Percentiles rank a stretch among this genome's conserved stretches.
phyloP scores from a whole-genome alignment of 2,888 invertebrate genomes.

The Linnaemya tessellans region DNA sequence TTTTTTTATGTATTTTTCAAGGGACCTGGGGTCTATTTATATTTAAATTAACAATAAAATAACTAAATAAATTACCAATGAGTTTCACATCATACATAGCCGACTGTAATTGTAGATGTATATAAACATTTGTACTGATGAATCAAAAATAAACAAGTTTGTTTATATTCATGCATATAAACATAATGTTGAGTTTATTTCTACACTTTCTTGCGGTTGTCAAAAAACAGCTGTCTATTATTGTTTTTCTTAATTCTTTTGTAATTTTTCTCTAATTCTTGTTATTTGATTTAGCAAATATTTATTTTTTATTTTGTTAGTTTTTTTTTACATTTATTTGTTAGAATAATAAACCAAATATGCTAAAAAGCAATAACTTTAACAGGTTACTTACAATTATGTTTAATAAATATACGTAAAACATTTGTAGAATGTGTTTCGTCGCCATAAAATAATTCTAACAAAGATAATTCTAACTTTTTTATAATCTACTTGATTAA shows the following conservation, averaged over 20 bases:
- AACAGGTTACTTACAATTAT: constrained; percentile 74
- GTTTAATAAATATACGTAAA: neutral
- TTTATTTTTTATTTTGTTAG: constrained; percentile 45
- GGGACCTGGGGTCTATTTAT: too few species aligned
- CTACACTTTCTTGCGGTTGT: constrained; percentile 2
- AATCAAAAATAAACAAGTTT: neutral
- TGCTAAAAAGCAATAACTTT: constrained; percentile 79
- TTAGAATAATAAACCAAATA: constrained; percentile 61
- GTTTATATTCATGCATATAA: neutral
- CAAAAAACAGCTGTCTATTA: constrained; percentile 65
- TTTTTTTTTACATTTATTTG: constrained; percentile 34
- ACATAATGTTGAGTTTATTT: constrained; percentile 9
- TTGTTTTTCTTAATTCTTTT: constrained; percentile 13
- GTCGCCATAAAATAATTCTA: neutral
- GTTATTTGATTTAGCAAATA: constrained; percentile 35
- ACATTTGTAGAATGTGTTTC: neutral
- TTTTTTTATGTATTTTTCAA: too few species aligned
- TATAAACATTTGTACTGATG: constrained; percentile 3
- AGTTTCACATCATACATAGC: too few species aligned
- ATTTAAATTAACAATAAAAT: too few species aligned
- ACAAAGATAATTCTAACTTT: constrained; percentile 16
- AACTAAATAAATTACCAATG: too few species aligned
- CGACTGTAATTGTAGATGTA: neutral
- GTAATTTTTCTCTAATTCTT: constrained; percentile 12
- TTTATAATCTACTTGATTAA: constrained; percentile 8